These are phyloP conservation scores for Plusia festucae DNA, from an alignment of 2,888 invertebrate genomes.

Conservation along the genomic window DNA sequence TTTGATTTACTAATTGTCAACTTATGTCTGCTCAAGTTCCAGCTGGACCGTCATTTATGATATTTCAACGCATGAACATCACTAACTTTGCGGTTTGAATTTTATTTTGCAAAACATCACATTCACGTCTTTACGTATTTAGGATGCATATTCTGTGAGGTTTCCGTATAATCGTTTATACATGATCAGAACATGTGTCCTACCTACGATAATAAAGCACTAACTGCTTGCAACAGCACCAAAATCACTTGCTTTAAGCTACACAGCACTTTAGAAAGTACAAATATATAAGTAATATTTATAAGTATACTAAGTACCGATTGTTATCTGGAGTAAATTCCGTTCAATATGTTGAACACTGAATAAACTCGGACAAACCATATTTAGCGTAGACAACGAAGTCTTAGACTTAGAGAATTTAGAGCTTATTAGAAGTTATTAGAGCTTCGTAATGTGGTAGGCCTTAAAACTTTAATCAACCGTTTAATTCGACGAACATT, in stretches of 20 bases:
- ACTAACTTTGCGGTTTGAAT: conserved; percentile 72
- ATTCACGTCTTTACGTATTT: conserved; percentile 51
- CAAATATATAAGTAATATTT: conserved; percentile 49
- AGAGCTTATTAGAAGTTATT: conserved; percentile 53
- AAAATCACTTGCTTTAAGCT: conserved; percentile 77
- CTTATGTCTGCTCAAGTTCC: conserved; percentile 74
- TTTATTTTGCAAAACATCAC: conserved; percentile 71
- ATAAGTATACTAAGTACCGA: conserved; percentile 48
- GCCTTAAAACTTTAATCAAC: conserved; percentile 31
- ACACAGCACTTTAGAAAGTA: conserved; percentile 69
- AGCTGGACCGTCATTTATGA: conserved; percentile 73
- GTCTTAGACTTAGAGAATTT: conserved; percentile 34
- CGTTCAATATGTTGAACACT: conserved; percentile 43
- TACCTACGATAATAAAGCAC: conserved; percentile 73
- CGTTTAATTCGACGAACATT: conserved; percentile 37
- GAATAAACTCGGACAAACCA: conserved; percentile 41
- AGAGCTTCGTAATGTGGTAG: conserved; percentile 58
- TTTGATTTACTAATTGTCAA: conserved; percentile 81
- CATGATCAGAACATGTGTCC: conserved; percentile 69
- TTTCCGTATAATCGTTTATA: not conserved
- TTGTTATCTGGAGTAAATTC: conserved; percentile 52
- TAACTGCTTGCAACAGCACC: conserved; percentile 85
- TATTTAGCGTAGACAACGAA: conserved; percentile 34
- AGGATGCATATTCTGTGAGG: conserved; percentile 67
- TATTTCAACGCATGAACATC: conserved; percentile 77